Evolutionary conservation across 2,113 vertebrate species (phyloP).

Genomic region (Bubalus kerabau): DNA sequence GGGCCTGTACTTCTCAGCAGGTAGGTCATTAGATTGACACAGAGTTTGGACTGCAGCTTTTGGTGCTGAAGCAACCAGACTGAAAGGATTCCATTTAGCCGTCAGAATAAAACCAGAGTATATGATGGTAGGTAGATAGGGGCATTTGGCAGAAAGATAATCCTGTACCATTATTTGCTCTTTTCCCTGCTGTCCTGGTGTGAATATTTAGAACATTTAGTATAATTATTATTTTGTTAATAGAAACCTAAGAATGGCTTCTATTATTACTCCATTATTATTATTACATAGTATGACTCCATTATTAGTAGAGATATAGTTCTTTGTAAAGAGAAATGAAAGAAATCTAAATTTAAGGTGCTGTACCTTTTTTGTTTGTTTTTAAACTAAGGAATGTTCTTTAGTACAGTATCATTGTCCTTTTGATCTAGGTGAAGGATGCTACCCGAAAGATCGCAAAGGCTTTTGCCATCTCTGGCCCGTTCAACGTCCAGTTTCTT

Average conservation of each 20-base stretch:
- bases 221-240: background rate
- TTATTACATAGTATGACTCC: background rate
- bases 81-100: constrained; percentile 5
- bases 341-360: background rate
- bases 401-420: background rate
- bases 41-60: constrained; percentile 20
- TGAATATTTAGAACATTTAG: background rate
- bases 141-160: background rate
- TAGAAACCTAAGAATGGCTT: background rate
- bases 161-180: background rate
- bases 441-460: constrained; percentile 91
- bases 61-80: background rate
- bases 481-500: constrained; percentile 96
- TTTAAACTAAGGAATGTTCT: background rate
- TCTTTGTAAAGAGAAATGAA: background rate
- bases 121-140: background rate
- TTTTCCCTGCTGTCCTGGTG: background rate
- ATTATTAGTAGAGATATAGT: background rate
- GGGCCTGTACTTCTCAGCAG: constrained; percentile 10
- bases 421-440: constrained; percentile 86
- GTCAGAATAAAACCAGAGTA: background rate
- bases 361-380: background rate
- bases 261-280: background rate
- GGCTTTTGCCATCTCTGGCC: constrained; percentile 94
- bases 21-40: background rate